Conservation (phyloP, 1,140 invertebrate genomes). For the Drosophila sproati region DNA sequence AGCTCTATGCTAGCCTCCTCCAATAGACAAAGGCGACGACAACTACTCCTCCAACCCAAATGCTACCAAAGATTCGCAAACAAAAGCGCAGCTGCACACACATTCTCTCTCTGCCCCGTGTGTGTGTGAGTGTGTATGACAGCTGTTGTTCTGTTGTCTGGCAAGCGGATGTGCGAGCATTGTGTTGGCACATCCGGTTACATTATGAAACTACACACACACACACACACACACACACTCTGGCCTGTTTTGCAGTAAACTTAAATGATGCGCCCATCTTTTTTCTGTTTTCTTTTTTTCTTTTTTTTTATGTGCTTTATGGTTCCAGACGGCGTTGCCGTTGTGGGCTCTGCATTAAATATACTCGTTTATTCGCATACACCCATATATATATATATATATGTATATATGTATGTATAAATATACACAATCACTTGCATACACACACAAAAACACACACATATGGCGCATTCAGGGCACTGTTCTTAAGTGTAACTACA, state of each 20-base stretch:
- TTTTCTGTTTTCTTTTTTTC: constrained; percentile 19
- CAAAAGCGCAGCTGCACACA: constrained; percentile 71
- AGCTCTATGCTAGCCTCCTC: constrained; percentile 20
- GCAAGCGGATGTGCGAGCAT: constrained; percentile 79
- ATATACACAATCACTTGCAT: not conserved
- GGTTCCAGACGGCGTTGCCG: constrained; percentile 53
- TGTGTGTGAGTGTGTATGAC: constrained; percentile 64
- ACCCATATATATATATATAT: not conserved
- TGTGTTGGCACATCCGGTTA: constrained; percentile 83
- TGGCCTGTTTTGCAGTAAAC: constrained; percentile 54
- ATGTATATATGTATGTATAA: not conserved
- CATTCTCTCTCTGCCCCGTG: not conserved
- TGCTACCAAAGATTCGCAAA: constrained; percentile 68
- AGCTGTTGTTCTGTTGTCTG: constrained; percentile 78
- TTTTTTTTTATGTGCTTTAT: constrained; percentile 24
- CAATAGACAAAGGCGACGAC: constrained; percentile 42
- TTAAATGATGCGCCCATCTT: constrained; percentile 66
- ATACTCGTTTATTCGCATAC: constrained; percentile 43
- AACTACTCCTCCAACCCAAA: constrained; percentile 31
- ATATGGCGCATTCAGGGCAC: constrained; percentile 7
- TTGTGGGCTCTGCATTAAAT: constrained; percentile 59
- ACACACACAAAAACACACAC: constrained; percentile 14
- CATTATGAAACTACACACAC: constrained; percentile 75
- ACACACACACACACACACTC: constrained; percentile 15
- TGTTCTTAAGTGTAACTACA: constrained; percentile 74